These are phyloP conservation scores for Naso thynnoides DNA, from an alignment of 2,797 vertebrate genomes.

Conservation along the genomic window DNA sequence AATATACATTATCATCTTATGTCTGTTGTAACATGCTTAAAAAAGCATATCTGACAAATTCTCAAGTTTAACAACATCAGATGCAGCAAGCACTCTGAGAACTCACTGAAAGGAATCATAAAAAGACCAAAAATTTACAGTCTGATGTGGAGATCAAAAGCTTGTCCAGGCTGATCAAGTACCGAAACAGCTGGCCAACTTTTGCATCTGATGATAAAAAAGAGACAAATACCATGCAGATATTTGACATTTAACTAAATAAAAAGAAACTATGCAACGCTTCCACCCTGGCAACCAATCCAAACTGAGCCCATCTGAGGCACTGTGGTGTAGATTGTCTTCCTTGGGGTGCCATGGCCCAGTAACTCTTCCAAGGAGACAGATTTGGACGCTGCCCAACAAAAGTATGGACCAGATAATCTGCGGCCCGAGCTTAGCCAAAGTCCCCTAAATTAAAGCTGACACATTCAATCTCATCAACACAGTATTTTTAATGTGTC, in stretches of 20 bases:
- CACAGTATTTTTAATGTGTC: conserved; percentile 58
- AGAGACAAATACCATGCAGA: conserved; percentile 24
- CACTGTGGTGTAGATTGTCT: conserved; percentile 67
- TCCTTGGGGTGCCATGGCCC: conserved; percentile 74
- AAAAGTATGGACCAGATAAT: conserved; percentile 76
- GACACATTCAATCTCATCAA: conserved; percentile 81
- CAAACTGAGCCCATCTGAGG: conserved; percentile 61
- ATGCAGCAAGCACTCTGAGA: not conserved
- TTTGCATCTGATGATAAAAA: conserved; percentile 36
- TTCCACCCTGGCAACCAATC: conserved; percentile 47
- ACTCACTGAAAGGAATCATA: conserved; percentile 11
- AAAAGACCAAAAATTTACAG: conserved; percentile 19
- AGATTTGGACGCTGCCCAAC: conserved; percentile 81
- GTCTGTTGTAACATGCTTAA: conserved; percentile 74
- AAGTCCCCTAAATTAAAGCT: conserved; percentile 78
- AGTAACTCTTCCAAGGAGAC: conserved; percentile 81
- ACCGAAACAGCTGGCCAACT: conserved; percentile 22
- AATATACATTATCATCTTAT: conserved; percentile 82
- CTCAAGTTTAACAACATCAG: conserved; percentile 11
- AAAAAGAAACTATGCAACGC: conserved; percentile 37
- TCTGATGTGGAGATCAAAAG: conserved; percentile 42
- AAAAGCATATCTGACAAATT: conserved; percentile 11
- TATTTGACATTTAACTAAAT: conserved; percentile 57
- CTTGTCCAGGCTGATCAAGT: conserved; percentile 21
- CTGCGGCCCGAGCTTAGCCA: conserved; percentile 70